These are phyloP conservation scores for Philhelius pedissequus DNA, from an alignment of 2,888 invertebrate species.

Conservation along the genomic window DNA sequence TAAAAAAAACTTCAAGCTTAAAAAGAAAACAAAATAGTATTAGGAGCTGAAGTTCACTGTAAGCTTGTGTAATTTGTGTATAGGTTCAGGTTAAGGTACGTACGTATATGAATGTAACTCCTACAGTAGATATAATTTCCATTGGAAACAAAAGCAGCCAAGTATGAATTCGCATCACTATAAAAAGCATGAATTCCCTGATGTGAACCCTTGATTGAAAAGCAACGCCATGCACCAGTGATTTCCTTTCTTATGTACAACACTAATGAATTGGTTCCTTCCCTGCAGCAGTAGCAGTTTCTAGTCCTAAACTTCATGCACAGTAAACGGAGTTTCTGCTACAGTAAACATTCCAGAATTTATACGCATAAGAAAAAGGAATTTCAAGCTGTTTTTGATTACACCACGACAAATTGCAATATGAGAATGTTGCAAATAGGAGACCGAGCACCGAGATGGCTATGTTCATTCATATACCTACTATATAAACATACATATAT, in stretches of 20 bases:
- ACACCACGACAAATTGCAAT: conserved; percentile 56
- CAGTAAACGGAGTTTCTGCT: conserved; percentile 60
- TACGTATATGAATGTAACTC: too few species aligned
- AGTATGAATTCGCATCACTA: conserved; percentile 43
- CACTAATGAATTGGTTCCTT: conserved; percentile 67
- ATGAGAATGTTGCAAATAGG: conserved; percentile 26
- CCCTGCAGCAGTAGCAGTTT: conserved; percentile 33
- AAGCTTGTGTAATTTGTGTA: neutral
- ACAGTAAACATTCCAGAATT: conserved; percentile 62
- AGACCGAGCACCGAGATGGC: neutral
- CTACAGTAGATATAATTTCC: conserved; percentile 28
- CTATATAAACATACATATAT: too few species aligned
- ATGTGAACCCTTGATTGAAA: conserved; percentile 66
- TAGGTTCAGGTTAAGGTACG: neutral
- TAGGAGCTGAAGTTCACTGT: neutral
- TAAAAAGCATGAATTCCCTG: conserved; percentile 47
- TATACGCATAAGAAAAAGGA: conserved; percentile 58
- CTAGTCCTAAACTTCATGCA: conserved; percentile 42
- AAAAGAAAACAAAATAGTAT: neutral
- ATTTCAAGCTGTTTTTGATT: conserved; percentile 57
- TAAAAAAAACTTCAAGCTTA: neutral
- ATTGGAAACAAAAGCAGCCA: conserved; percentile 44
- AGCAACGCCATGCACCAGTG: conserved; percentile 68
- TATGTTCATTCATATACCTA: too few species aligned
- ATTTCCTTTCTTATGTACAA: conserved; percentile 66